phyloP scores from a whole-genome alignment of 2,113 vertebrate species.

The Neoarius graeffei region DNA sequence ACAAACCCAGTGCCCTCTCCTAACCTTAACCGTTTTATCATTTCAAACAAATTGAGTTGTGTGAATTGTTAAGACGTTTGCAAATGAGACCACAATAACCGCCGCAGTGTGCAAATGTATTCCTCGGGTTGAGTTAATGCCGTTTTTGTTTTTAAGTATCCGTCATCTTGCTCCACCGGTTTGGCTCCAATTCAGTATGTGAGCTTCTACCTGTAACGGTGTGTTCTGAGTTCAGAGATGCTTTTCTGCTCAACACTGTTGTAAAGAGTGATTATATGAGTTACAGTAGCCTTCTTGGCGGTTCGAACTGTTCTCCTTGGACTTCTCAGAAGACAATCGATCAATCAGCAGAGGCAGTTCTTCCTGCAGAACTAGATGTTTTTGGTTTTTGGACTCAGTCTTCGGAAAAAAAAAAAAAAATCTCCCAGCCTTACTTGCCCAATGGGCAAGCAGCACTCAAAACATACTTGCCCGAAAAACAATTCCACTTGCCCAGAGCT shows the following conservation, averaged over 20 bases:
- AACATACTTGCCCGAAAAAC: no score
- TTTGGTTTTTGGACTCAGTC: neutral
- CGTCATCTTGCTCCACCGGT: slow-evolving; percentile 33
- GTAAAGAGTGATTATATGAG: no score
- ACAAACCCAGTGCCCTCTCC: no score
- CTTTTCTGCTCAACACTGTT: neutral
- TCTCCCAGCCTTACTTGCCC: no score
- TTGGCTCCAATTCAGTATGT: slow-evolving; percentile 1
- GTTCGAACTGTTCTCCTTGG: neutral
- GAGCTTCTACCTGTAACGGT: slow-evolving; percentile 4
- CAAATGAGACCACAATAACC: slow-evolving; percentile 3
- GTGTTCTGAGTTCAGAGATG: neutral
- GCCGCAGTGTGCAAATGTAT: neutral
- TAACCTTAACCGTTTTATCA: neutral
- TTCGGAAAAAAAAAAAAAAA: no score
- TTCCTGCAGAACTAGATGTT: neutral
- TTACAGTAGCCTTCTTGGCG: neutral
- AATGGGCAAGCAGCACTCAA: no score
- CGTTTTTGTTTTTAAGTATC: neutral
- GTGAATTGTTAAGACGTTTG: neutral
- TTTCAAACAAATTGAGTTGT: neutral
- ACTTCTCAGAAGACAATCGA: neutral
- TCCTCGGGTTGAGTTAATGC: neutral
- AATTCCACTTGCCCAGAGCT: no score
- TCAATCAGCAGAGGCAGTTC: neutral